Conservation (phyloP, 1,140 invertebrate genomes). For the Phthorimaea operculella region DNA sequence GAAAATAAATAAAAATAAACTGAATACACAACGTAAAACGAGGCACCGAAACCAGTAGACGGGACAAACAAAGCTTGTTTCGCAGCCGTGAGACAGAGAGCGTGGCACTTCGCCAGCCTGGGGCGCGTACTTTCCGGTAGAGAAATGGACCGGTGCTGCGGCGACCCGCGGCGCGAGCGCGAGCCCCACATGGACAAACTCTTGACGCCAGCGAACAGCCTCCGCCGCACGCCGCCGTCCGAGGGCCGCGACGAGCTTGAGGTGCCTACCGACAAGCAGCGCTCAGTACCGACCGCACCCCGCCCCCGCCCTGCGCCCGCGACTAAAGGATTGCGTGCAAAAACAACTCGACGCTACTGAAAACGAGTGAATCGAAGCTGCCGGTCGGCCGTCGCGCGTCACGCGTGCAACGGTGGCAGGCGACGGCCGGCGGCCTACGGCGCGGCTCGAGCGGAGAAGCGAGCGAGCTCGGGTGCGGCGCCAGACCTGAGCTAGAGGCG, state of each 20-base stretch:
- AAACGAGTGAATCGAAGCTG: constrained; percentile 55
- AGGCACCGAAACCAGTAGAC: constrained; percentile 53
- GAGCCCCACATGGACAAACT: constrained; percentile 78
- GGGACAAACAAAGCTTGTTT: constrained; percentile 57
- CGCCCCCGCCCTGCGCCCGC: constrained; percentile 57
- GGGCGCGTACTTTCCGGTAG: constrained; percentile 82
- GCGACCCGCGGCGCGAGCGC: constrained; percentile 72
- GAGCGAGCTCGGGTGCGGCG: constrained; percentile 45
- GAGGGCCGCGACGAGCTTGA: constrained; percentile 26
- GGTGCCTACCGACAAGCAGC: constrained; percentile 60
- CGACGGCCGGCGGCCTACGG: constrained; percentile 32
- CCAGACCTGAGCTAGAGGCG: constrained; percentile 68
- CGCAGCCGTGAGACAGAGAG: constrained; percentile 52
- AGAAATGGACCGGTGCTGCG: constrained; percentile 80
- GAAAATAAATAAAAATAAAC: constrained; percentile 42
- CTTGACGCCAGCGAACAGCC: constrained; percentile 79
- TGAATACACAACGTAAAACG: constrained; percentile 50
- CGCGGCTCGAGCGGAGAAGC: constrained; percentile 39
- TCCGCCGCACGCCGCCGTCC: constrained; percentile 69
- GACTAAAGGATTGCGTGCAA: constrained; percentile 53
- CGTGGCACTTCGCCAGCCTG: constrained; percentile 53
- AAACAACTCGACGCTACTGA: constrained; percentile 56
- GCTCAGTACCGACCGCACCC: constrained; percentile 52
- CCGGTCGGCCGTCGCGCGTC: constrained; percentile 30
- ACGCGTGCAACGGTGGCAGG: constrained; percentile 15